Evolutionary conservation across 2,888 invertebrate genomes (phyloP), one percentile per base, ranked within the genome.

Genomic region (Chorisops tibialis): DNA sequence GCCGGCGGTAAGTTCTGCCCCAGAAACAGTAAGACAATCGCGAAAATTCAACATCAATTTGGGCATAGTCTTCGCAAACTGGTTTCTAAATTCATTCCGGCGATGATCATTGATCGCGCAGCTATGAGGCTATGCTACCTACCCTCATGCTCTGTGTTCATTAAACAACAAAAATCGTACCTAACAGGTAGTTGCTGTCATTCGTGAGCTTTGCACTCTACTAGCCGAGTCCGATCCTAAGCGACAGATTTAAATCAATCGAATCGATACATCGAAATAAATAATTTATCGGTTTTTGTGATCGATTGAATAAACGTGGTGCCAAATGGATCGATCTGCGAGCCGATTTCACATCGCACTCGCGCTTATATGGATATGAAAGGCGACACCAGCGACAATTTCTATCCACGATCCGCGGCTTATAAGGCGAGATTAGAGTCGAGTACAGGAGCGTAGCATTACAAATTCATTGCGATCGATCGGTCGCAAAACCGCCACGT

Each of bases 221-320:
- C 16, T 6, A 16, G 11, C n/a, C n/a, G 6, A 41, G 9, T 41
- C 41, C 16, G 16, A 41, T 16, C 41, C n/a, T 41, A n/a, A 41
- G 6, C 41, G 41, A 14, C 41, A 41, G 41, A 11, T 41, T 41
- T 41, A 22, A 62, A 47, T 56, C 49, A 62, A 54, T 56, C 56
- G 5, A 62, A 54, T 56, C 56, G 5, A 9, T 56, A 62, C 56
- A 62, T 62, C 56, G 48, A 62, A 47, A 62, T 62, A 62, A 62
- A 62, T 62, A 41, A 62, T 62, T 62, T 62, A 62, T 62, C 45
- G 58, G 50, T 62, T 62, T 62, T 62, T 58, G 22, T 50, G 50
- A 51, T 43, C 41, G 50, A 62, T 59, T 51, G 45, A 38, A 21
- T 47, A 7, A 12, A 14, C 41, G 9, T 6, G 6, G 6, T 6